These are phyloP conservation scores for Scotopteryx bipunctaria DNA, from an alignment of 2,888 invertebrate species.

Conservation along the genomic window DNA sequence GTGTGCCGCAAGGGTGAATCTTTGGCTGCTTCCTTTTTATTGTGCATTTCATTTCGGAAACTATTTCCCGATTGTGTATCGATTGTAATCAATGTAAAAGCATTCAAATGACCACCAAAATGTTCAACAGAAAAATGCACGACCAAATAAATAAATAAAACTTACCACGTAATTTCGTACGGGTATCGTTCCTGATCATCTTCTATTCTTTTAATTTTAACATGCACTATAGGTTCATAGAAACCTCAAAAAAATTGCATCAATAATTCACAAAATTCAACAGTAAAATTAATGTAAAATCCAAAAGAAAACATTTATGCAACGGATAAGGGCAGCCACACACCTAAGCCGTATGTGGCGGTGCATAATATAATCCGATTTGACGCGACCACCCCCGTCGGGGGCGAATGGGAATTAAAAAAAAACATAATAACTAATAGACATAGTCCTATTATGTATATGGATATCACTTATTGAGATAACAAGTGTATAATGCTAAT, in stretches of 20 bases:
- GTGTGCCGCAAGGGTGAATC: slow-evolving; percentile 74
- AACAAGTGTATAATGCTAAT: slow-evolving; percentile 1
- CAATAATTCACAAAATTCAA: slow-evolving; percentile 1
- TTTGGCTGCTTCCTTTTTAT: slow-evolving; percentile 60
- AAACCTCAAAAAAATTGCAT: neutral
- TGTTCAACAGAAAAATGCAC: neutral
- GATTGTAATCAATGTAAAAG: slow-evolving; percentile 32
- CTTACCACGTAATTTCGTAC: slow-evolving; percentile 15
- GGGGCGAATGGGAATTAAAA: slow-evolving; percentile 19
- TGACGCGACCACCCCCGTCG: slow-evolving; percentile 32
- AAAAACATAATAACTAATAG: slow-evolving; percentile 25
- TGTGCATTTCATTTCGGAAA: slow-evolving; percentile 39
- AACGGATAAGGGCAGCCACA: slow-evolving; percentile 31
- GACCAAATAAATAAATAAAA: neutral
- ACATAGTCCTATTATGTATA: slow-evolving; percentile 33
- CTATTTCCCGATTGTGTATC: slow-evolving; percentile 24
- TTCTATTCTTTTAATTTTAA: neutral
- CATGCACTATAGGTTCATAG: neutral
- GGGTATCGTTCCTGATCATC: slow-evolving; percentile 15
- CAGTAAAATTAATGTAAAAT: slow-evolving; percentile 29
- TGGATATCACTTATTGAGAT: slow-evolving; percentile 20
- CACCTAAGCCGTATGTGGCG: slow-evolving; percentile 26
- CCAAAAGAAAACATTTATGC: slow-evolving; percentile 35
- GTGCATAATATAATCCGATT: slow-evolving; percentile 35
- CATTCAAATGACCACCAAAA: slow-evolving; percentile 10